These are phyloP conservation scores for Alaudala cheleensis DNA, from an alignment of 2,113 vertebrate genomes.

Conservation along the genomic window DNA sequence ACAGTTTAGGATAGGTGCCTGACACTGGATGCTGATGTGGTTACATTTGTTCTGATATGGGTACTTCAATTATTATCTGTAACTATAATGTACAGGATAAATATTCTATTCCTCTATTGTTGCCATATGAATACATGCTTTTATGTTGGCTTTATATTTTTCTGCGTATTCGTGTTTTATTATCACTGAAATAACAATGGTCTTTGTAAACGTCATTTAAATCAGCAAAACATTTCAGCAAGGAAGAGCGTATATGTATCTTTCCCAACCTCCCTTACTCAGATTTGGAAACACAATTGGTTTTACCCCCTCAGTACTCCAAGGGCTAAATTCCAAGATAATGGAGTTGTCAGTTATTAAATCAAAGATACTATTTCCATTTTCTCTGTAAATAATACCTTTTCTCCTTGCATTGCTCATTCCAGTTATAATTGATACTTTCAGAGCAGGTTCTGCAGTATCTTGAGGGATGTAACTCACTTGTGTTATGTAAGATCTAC, in stretches of 20 bases:
- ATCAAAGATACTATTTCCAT: not conserved
- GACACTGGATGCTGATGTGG: not conserved
- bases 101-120: not conserved
- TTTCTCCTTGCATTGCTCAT: not conserved
- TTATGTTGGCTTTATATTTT: not conserved
- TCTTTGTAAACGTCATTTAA: not conserved
- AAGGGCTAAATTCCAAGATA: not conserved
- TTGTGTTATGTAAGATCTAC: not conserved
- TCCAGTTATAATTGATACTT: not conserved
- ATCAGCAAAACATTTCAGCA: not conserved
- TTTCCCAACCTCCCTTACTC: not conserved
- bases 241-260: rapidly evolving
- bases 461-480: not conserved
- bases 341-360: not conserved
- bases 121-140: not conserved
- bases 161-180: not conserved
- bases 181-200: not conserved
- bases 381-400: not conserved
- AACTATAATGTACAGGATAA: not conserved
- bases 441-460: not conserved
- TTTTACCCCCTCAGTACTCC: not conserved
- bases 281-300: not conserved
- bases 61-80: not conserved
- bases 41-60: not conserved
- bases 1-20: not conserved